These are phyloP conservation scores for Heterocephalus glaber DNA, from an alignment of 2,113 vertebrate genomes.

Conservation along the genomic window DNA sequence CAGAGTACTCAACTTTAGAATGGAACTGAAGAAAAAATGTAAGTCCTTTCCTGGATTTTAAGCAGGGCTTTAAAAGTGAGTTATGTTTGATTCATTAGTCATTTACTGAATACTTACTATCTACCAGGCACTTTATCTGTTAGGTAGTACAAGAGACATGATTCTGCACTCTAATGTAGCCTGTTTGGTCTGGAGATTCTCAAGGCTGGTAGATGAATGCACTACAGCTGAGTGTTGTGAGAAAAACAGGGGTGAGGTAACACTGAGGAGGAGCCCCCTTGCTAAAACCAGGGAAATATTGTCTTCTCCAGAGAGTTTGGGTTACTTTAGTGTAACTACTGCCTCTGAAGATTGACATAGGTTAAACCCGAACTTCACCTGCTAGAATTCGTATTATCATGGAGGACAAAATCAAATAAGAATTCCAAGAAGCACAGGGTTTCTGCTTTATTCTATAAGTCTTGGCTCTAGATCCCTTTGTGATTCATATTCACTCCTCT, in stretches of 20 bases:
- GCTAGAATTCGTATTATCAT: not conserved
- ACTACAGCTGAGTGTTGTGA: not conserved
- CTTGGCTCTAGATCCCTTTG: not conserved
- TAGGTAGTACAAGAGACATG: not conserved
- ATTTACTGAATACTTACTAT: not conserved
- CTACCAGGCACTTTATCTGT: not conserved
- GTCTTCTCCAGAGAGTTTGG: not conserved
- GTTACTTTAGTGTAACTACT: not conserved
- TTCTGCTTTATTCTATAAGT: not conserved
- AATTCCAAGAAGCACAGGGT: not conserved
- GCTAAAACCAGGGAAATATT: not conserved
- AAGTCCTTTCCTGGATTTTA: not conserved
- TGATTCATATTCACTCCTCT: not conserved
- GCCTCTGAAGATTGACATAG: not conserved
- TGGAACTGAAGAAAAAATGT: not conserved
- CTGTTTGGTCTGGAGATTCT: not conserved
- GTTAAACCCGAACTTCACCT: not conserved
- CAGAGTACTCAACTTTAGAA: not conserved
- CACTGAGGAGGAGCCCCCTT: not conserved
- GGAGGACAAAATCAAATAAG: not conserved
- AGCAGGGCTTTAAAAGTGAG: not conserved
- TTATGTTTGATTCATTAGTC: not conserved
- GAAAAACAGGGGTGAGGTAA: accelerated
- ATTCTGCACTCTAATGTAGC: not conserved
- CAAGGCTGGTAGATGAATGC: not conserved